Evolutionary conservation across 2,888 invertebrate genomes (phyloP).

Genomic region (Catocala fraxini): DNA sequence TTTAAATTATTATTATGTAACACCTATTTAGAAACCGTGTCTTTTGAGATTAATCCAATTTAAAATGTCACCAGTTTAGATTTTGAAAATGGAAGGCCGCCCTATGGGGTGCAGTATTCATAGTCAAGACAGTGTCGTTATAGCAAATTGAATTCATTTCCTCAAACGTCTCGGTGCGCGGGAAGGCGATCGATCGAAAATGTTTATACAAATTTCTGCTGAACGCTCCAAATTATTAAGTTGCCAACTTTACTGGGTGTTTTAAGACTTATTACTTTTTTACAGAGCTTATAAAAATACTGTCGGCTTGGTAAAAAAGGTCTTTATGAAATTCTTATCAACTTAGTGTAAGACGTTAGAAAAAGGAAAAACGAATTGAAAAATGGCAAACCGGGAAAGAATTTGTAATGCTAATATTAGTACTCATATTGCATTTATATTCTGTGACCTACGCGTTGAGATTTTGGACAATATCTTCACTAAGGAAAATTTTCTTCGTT

Average conservation of each 20-base stretch:
- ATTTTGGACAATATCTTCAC: too few species aligned
- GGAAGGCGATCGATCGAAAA: conserved; percentile 23
- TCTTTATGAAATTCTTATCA: conserved; percentile 4
- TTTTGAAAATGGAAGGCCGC: conserved; percentile 5
- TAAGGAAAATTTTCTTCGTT: too few species aligned
- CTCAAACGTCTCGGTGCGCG: conserved; percentile 15
- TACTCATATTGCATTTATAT: too few species aligned
- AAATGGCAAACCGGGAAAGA: too few species aligned
- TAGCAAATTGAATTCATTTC: conserved; percentile 46
- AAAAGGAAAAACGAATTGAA: too few species aligned
- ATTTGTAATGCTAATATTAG: too few species aligned
- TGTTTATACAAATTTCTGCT: conserved; percentile 30
- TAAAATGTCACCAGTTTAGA: not conserved
- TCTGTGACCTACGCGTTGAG: too few species aligned
- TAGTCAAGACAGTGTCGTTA: conserved; percentile 41
- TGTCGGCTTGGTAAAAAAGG: not conserved
- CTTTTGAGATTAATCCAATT: not conserved
- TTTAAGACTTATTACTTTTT: conserved; percentile 11
- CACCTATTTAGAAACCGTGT: not conserved
- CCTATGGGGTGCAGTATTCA: conserved; percentile 35
- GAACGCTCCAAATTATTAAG: conserved; percentile 29
- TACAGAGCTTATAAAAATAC: conserved; percentile 1
- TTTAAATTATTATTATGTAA: too few species aligned
- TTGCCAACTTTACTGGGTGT: conserved; percentile 13
- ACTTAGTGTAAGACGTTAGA: not conserved